Percentiles rank a stretch among this genome's conserved stretches.
These are phyloP conservation scores for Anaspis maculata DNA, from an alignment of 2,888 invertebrate genomes.

Conservation along the genomic window DNA sequence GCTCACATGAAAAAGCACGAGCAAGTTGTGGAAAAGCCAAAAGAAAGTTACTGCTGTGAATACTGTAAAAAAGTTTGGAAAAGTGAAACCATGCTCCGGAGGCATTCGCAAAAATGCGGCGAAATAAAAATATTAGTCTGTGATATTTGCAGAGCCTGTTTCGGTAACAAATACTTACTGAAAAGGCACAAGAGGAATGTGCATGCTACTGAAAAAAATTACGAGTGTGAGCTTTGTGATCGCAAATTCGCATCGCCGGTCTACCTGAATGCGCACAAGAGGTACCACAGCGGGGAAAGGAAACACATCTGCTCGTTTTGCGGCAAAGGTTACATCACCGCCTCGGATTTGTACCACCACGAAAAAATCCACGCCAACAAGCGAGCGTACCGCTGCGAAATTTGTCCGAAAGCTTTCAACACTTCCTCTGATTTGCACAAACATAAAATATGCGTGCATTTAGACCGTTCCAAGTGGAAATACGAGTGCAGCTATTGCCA, in stretches of 20 bases:
- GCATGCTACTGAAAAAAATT: conserved; percentile 33
- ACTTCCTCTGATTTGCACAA: conserved; percentile 36
- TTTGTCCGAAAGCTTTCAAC: conserved; percentile 36
- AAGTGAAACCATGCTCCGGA: conserved; percentile 1
- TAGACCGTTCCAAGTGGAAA: conserved; percentile 32
- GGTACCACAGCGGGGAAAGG: conserved; percentile 29
- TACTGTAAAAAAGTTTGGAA: neutral
- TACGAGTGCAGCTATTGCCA: conserved; percentile 31
- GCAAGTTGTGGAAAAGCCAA: conserved; percentile 13
- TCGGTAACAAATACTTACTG: conserved; percentile 30
- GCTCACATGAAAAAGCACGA: conserved; percentile 15
- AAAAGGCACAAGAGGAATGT: conserved; percentile 32
- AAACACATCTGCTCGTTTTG: conserved; percentile 34
- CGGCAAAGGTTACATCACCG: conserved; percentile 42
- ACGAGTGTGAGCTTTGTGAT: conserved; percentile 31
- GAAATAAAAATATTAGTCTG: conserved; percentile 13
- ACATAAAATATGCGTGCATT: conserved; percentile 35
- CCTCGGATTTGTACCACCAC: conserved; percentile 35
- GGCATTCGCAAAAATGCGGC: no score
- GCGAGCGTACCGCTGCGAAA: conserved; percentile 31
- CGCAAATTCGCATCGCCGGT: conserved; percentile 32
- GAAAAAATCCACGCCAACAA: conserved; percentile 37
- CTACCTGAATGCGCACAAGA: conserved; percentile 33
- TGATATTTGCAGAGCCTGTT: conserved; percentile 24
- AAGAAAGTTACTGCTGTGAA: conserved; percentile 11